These are phyloP conservation scores for Poeciliopsis prolifica DNA, from an alignment of 2,113 vertebrate genomes.

Conservation along the genomic window DNA sequence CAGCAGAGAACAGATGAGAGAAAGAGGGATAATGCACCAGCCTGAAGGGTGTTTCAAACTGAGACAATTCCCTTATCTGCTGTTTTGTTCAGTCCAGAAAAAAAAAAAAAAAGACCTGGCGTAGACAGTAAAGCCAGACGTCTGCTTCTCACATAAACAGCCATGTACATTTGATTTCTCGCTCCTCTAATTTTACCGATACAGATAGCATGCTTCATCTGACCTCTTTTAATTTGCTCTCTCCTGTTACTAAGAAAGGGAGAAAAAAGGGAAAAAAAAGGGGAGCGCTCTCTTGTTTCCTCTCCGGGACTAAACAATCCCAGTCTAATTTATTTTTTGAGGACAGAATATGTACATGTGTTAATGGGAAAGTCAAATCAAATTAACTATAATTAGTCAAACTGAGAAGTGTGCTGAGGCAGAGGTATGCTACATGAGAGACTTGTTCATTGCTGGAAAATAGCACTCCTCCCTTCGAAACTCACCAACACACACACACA, in stretches of 20 bases:
- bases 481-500: slow-evolving; percentile 28
- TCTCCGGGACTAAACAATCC: slow-evolving; percentile 85
- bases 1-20: slow-evolving; percentile 44
- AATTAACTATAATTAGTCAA: slow-evolving; percentile 85
- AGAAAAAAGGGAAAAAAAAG: slow-evolving; percentile 17
- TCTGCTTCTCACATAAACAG: slow-evolving; percentile 47
- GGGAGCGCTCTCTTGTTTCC: slow-evolving; percentile 65
- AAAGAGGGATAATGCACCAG: slow-evolving; percentile 49
- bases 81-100: slow-evolving; percentile 38
- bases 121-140: slow-evolving; percentile 63
- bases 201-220: slow-evolving; percentile 74
- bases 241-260: slow-evolving; percentile 54
- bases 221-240: slow-evolving; percentile 82
- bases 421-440: slow-evolving; percentile 66
- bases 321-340: slow-evolving; percentile 84
- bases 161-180: slow-evolving; percentile 1
- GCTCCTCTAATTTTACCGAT: slow-evolving; percentile 76
- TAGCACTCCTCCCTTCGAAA: slow-evolving; percentile 29
- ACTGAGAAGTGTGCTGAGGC: slow-evolving; percentile 68
- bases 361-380: slow-evolving; percentile 81
- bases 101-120: slow-evolving; percentile 48
- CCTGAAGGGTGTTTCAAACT: slow-evolving; percentile 62
- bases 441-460: slow-evolving; percentile 57
- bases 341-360: slow-evolving; percentile 83
- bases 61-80: slow-evolving; percentile 45